Conservation (phyloP, 2,113 vertebrate species). For the Psilopsiagon aymara region DNA sequence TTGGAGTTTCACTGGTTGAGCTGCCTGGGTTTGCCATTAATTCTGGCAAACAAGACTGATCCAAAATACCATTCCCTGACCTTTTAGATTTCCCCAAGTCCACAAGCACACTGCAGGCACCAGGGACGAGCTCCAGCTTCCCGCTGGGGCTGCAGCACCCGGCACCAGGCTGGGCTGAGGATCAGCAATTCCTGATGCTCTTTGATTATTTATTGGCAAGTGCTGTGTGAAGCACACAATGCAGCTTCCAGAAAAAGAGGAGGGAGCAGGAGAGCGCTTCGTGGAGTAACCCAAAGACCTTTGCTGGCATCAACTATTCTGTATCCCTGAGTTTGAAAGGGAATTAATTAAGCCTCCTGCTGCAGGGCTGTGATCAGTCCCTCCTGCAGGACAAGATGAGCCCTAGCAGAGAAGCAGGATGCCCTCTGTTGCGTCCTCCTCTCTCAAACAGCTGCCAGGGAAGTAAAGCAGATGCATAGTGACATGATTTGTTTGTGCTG, state of each 20-base stretch:
- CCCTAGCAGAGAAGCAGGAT: not conserved
- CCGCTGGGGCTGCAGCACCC: not conserved
- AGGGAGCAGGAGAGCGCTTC: not conserved
- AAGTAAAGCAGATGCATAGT: not conserved
- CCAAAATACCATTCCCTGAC: not conserved
- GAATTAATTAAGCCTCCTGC: constrained; percentile 8
- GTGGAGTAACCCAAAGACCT: not conserved
- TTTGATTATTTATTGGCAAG: constrained; percentile 11
- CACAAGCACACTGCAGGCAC: not conserved
- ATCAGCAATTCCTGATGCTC: not conserved
- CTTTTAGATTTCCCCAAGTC: not conserved
- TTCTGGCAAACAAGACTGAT: not conserved
- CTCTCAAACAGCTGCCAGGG: not conserved
- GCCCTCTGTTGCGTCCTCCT: not conserved
- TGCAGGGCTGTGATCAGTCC: constrained; percentile 2
- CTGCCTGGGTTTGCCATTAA: not conserved
- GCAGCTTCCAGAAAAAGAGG: not conserved
- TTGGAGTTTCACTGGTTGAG: not conserved
- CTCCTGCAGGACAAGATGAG: not conserved
- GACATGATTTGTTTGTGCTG: not conserved
- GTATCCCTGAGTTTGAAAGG: not conserved
- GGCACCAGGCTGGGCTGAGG: not conserved
- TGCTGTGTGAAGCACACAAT: not conserved
- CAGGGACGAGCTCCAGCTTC: not conserved
- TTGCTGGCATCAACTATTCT: constrained; percentile 14